Evolutionary conservation across 2,888 invertebrate genomes (phyloP).

Genomic region (Chrysolina haemoptera): DNA sequence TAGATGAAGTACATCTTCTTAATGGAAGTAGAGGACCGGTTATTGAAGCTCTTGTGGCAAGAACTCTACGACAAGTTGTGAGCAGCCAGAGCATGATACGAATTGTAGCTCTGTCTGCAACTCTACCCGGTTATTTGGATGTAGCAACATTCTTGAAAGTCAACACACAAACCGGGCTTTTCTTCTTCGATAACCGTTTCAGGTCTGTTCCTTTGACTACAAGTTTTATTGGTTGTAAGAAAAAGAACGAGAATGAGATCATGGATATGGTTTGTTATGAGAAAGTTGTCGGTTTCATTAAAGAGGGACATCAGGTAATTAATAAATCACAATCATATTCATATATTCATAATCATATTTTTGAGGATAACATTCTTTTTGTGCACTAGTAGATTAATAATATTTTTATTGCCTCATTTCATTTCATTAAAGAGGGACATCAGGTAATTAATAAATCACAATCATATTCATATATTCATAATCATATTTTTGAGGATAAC

Average conservation of each 20-base stretch:
- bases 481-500: too few species aligned
- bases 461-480: too few species aligned
- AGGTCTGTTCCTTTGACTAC: conserved; percentile 96
- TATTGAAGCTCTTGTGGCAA: conserved; percentile 95
- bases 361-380: too few species aligned
- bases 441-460: conserved; percentile 74
- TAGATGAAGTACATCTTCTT: conserved; percentile 96
- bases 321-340: too few species aligned
- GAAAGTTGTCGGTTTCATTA: conserved; percentile 86
- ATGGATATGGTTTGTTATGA: conserved; percentile 96
- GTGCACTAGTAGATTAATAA: too few species aligned
- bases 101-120: conserved; percentile 97
- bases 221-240: conserved; percentile 79
- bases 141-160: conserved; percentile 95
- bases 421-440: conserved; percentile 88
- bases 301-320: conserved; percentile 88
- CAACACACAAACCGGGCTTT: conserved; percentile 91
- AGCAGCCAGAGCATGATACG: conserved; percentile 95
- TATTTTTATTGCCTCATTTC: too few species aligned
- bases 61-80: conserved; percentile 94
- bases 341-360: too few species aligned
- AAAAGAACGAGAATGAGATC: conserved; percentile 73
- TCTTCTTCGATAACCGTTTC: conserved; percentile 90
- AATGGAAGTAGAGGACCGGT: conserved; percentile 98
- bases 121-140: conserved; percentile 97